Conservation (phyloP, 2,113 vertebrate genomes). For the Micronycteris hirsuta region DNA sequence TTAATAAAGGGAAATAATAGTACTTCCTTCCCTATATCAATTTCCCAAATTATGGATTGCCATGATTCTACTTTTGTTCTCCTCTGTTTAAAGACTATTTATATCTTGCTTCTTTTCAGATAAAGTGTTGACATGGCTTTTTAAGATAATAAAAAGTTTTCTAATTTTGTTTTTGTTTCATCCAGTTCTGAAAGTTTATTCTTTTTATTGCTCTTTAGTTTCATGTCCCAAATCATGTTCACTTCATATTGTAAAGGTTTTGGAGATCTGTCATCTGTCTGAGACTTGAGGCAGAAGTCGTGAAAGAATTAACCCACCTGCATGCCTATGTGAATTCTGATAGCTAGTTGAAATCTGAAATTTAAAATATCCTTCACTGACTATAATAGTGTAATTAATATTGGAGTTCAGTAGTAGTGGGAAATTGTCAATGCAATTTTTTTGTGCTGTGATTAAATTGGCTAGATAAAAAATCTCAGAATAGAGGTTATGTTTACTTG, state of each 20-base stretch:
- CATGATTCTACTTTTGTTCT: not conserved
- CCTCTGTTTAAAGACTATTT: not conserved
- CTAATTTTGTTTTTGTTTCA: constrained; percentile 13
- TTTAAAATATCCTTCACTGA: not conserved
- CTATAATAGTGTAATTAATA: not conserved
- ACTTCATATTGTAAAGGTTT: not conserved
- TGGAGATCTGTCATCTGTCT: not conserved
- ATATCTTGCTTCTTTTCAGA: not conserved
- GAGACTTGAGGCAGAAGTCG: not conserved
- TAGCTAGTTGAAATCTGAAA: not conserved
- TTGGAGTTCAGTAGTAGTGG: not conserved
- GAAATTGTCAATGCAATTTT: not conserved
- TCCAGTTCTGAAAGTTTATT: not conserved
- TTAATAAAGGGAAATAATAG: not conserved
- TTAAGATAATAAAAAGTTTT: not conserved
- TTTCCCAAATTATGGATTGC: not conserved
- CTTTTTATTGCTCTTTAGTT: not conserved
- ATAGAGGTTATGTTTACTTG: not conserved
- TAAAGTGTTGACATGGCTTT: not conserved
- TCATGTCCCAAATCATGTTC: not conserved
- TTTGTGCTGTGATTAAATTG: not conserved
- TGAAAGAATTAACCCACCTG: not conserved
- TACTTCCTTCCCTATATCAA: not conserved
- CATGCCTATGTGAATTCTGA: constrained; percentile 8
- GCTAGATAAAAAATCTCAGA: not conserved